Evolutionary conservation across 2,888 invertebrate species (phyloP), one percentile per base, ranked within the genome.

Genomic region (Drosophila borborema): DNA sequence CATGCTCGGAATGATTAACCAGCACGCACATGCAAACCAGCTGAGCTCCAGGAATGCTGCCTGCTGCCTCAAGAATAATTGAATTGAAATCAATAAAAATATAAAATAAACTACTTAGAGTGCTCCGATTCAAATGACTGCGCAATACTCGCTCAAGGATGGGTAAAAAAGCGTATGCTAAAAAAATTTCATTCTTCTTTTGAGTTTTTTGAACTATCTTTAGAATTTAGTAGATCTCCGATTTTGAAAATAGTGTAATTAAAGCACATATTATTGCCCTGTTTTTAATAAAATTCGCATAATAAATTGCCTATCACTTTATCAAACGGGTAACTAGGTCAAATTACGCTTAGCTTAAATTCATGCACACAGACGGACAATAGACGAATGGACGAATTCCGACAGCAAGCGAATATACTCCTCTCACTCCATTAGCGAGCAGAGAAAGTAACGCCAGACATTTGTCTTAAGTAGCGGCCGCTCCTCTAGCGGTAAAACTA

Each of bases 11-110:
- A 78, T 88, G 89, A 86, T 88, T 88, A 85, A 86, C 77, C 60
- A 28, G 43, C 60, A 73, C 61, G 56, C 76, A 76, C 60, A 73
- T 67, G 87, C 66, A 55, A 67, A 60, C 61, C 70, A 43, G 53
- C 53, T 65, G 48, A 38, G 48, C 60, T 43, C 66, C 63, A 66
- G 48, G 68, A 49, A 72, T 78, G 82, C 60, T 65, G 58, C 49
- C 67, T 28, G 28, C 28, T 6, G 28, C 28, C 28, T 28, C 28
- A 48, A 73, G 65, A 81, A 74, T 86, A 86, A 83, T 67, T 56
- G 51, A 68, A 83, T 88, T 78, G 66, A 85, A 88, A 88, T 88
- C 84, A 83, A 84, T 84, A 80, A 40, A 64, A 28, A 5, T 49
- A 43, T 31, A n/a, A 43, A 58, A 53, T 49, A 63, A 54, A 54